A percentile compares a stretch with the other conserved stretches of the same genome.
Evolutionary conservation across 2,797 vertebrate genomes (phyloP).

Genomic region (Garrulus glandarius): DNA sequence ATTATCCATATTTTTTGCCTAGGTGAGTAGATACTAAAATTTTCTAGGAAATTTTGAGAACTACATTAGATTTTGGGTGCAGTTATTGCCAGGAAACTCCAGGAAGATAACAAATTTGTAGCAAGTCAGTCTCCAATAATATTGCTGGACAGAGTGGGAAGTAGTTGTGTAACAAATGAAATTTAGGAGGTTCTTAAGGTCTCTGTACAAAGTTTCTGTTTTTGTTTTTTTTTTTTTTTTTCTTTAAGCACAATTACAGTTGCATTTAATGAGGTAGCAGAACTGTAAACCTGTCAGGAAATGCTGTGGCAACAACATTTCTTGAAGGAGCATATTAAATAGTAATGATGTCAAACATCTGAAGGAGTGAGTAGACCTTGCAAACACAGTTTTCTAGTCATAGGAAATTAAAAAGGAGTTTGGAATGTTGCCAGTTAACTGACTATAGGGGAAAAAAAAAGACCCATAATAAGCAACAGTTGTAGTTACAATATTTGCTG

Average conservation of each 20-base stretch:
- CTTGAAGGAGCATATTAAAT: conserved; percentile 52
- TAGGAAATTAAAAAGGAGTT: conserved; percentile 25
- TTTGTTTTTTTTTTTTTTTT: neutral
- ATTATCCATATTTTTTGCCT: neutral
- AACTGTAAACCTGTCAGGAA: conserved; percentile 30
- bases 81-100: neutral
- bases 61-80: neutral
- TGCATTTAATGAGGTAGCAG: conserved; percentile 35
- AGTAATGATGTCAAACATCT: conserved; percentile 31
- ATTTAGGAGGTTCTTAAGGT: neutral
- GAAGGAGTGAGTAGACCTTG: conserved; percentile 18
- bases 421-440: conserved; percentile 40
- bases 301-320: conserved; percentile 27
- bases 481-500: conserved; percentile 61
- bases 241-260: neutral
- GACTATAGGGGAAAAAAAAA: neutral
- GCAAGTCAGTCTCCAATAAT: neutral
- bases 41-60: neutral
- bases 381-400: conserved; percentile 24
- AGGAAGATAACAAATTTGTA: neutral
- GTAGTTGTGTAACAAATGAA: neutral
- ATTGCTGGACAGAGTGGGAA: neutral
- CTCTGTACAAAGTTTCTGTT: neutral
- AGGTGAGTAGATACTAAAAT: neutral
- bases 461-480: conserved; percentile 46